These are phyloP conservation scores for Engraulis encrasicolus DNA, from an alignment of 2,113 vertebrate species.

Conservation along the genomic window DNA sequence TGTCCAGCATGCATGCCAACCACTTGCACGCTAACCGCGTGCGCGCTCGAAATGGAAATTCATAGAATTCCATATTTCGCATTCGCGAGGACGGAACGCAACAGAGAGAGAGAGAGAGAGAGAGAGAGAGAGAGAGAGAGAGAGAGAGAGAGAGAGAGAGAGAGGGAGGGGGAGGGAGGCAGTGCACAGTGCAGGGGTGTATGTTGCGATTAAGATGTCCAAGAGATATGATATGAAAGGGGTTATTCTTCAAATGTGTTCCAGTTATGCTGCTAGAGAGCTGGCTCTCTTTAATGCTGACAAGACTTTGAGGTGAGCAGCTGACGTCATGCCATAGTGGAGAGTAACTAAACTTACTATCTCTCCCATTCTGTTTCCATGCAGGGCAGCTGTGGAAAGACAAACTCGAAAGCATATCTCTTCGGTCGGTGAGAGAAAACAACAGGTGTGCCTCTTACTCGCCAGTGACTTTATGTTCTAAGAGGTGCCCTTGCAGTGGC, in stretches of 20 bases:
- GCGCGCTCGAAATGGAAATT: constrained; percentile 32
- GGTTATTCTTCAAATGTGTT: neutral
- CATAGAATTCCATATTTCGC: constrained; percentile 27
- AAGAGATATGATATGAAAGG: neutral
- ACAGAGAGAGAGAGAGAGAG: neutral
- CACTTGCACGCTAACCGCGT: neutral
- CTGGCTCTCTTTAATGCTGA: neutral
- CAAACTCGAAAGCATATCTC: constrained; percentile 25
- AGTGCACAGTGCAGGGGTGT: neutral
- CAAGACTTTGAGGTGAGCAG: neutral
- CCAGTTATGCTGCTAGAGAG: neutral
- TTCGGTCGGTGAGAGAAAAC: constrained; percentile 31
- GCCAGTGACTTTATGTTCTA: constrained; percentile 37
- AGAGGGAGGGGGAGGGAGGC: neutral
- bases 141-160: neutral
- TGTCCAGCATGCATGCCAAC: constrained; percentile 2
- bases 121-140: neutral
- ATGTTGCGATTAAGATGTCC: neutral
- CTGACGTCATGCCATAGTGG: neutral
- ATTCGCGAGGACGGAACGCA: neutral
- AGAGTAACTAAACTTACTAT: neutral
- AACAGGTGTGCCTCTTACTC: constrained; percentile 47
- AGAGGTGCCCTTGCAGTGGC: constrained; percentile 41
- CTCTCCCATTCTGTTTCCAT: constrained; percentile 36
- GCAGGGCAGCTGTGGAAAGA: neutral